Conservation (phyloP, 2,797 vertebrate genomes). For the Poecilia picta region DNA sequence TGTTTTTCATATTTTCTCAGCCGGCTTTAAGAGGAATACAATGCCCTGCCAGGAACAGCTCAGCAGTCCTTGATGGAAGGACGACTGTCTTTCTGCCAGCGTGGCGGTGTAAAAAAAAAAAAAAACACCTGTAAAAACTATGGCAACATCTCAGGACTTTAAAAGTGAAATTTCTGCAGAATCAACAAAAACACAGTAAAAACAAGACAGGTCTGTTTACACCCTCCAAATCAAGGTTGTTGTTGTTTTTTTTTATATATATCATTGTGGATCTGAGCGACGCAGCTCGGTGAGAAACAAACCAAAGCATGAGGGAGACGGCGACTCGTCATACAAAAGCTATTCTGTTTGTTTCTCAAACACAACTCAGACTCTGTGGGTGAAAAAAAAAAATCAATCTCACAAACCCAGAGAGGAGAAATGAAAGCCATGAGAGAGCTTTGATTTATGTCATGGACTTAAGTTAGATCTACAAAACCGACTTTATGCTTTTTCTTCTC, state of each 20-base stretch:
- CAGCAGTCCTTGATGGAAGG: constrained; percentile 16
- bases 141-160: neutral
- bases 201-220: neutral
- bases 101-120: constrained; percentile 9
- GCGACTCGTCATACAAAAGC: constrained; percentile 61
- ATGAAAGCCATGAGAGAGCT: constrained; percentile 59
- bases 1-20: constrained; percentile 11
- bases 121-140: constrained; percentile 12
- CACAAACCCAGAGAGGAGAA: constrained; percentile 45
- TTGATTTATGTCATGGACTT: constrained; percentile 68
- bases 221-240: constrained; percentile 40
- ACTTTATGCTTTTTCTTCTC: constrained; percentile 37
- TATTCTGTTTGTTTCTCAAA: constrained; percentile 62
- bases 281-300: constrained; percentile 62
- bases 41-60: constrained; percentile 31
- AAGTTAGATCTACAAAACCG: constrained; percentile 53
- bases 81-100: constrained; percentile 20
- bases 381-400: constrained; percentile 69
- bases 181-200: constrained; percentile 4
- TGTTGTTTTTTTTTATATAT: neutral
- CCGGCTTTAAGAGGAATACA: constrained; percentile 19
- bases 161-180: constrained; percentile 14
- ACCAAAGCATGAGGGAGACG: constrained; percentile 46
- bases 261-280: constrained; percentile 41
- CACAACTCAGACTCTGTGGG: constrained; percentile 60